Evolutionary conservation across 53 echinoderm and acorn worm species (phyloP).

Genomic region (Crossaster papposus): DNA sequence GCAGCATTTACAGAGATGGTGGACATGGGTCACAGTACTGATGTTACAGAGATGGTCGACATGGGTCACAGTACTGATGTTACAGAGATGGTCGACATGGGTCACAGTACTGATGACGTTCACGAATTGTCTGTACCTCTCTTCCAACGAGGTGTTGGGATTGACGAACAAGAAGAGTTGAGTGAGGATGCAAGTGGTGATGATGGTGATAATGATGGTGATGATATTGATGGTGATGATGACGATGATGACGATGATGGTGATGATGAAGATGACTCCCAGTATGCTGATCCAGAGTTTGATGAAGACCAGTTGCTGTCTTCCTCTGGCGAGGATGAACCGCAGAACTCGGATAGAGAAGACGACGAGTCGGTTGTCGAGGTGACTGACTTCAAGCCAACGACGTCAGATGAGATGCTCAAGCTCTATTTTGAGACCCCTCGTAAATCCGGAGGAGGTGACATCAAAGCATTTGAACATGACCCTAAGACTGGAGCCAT

Average conservation of each 20-base stretch:
- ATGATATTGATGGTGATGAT: too few relatives aligned
- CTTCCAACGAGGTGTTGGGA: neutral
- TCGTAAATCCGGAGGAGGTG: conserved; percentile 55
- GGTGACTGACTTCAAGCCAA: conserved; percentile 40
- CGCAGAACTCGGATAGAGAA: neutral
- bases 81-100: too few relatives aligned
- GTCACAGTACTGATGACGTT: too few relatives aligned
- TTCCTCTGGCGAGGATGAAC: neutral
- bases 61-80: too few relatives aligned
- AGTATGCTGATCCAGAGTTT: neutral
- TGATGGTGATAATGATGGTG: neutral
- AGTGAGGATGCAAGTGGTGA: neutral
- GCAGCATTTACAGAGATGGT: too few relatives aligned
- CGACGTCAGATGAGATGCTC: conserved; percentile 30
- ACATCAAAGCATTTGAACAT: neutral
- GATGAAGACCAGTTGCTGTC: neutral
- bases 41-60: too few relatives aligned
- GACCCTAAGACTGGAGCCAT: conserved; percentile 24
- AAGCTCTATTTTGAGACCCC: conserved; percentile 51
- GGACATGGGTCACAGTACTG: too few relatives aligned
- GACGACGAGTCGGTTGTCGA: conserved; percentile 30
- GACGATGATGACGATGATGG: too few relatives aligned
- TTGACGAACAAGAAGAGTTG: neutral
- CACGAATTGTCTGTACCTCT: too few relatives aligned
- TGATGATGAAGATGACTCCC: neutral